Percentiles rank a stretch among this genome's conserved stretches.
Evolutionary conservation across 92 coral and sea anemone genomes (phyloP).

Genomic region (Actinernus sp.): DNA sequence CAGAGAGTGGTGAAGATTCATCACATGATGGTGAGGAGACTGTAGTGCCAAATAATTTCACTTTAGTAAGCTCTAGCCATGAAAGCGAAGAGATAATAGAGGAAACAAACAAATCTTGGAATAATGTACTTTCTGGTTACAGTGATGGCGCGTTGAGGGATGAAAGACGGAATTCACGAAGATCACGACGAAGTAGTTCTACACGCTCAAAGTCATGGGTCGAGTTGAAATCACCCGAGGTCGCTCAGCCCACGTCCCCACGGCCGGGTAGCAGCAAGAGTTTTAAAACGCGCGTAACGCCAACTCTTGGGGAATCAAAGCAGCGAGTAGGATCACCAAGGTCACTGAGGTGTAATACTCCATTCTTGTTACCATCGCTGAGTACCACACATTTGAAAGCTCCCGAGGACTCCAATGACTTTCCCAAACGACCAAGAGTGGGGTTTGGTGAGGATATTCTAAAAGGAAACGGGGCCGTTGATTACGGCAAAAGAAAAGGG

Average conservation of each 20-base stretch:
- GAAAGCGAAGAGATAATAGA: slow-evolving; percentile 60
- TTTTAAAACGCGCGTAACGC: slow-evolving; percentile 54
- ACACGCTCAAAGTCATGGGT: slow-evolving; percentile 14
- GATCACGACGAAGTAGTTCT: not conserved
- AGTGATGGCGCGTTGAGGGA: not conserved
- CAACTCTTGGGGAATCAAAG: slow-evolving; percentile 8
- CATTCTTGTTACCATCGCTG: not conserved
- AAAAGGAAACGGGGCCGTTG: too few relatives aligned
- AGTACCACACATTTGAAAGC: not conserved
- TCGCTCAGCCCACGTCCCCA: not conserved
- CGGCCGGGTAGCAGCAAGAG: slow-evolving; percentile 35
- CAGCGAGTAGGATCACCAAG: not conserved
- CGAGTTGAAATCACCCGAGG: slow-evolving; percentile 22
- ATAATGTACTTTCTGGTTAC: not conserved
- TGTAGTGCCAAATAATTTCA: slow-evolving; percentile 27
- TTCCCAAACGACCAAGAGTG: too few relatives aligned
- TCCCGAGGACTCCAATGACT: not conserved
- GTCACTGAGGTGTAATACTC: not conserved
- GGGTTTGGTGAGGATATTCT: too few relatives aligned
- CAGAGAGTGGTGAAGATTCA: slow-evolving; percentile 42
- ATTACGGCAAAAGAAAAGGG: not conserved
- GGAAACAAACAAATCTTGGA: slow-evolving; percentile 8
- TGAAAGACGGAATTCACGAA: not conserved
- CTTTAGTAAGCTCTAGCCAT: slow-evolving; percentile 35
- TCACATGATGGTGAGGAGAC: slow-evolving; percentile 9